phyloP scores from a whole-genome alignment of 2,113 vertebrate genomes.

The Monarcha castaneiventris region DNA sequence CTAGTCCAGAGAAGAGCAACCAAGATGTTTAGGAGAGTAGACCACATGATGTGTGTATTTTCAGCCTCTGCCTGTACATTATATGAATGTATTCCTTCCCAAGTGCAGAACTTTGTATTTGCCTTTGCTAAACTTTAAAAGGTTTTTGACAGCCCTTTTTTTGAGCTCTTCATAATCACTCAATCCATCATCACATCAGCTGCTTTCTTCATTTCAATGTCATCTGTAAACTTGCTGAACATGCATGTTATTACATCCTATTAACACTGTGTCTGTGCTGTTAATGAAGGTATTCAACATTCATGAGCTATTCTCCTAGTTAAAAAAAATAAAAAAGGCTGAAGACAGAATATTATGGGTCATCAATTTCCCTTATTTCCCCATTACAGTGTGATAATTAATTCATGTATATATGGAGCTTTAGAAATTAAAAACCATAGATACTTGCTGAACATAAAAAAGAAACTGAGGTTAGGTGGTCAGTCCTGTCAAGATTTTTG shows the following conservation, averaged over 20 bases:
- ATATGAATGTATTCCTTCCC: neutral
- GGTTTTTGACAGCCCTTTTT: neutral
- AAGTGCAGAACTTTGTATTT: neutral
- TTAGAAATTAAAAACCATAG: neutral
- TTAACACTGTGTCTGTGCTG: neutral
- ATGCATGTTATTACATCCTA: neutral
- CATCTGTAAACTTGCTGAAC: neutral
- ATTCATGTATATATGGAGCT: neutral
- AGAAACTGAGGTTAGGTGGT: neutral
- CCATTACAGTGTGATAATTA: neutral
- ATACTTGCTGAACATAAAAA: neutral
- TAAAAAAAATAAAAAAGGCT: neutral
- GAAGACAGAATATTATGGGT: neutral
- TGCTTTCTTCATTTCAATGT: neutral
- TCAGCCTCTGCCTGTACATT: neutral
- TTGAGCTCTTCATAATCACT: neutral
- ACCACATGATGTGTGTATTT: neutral
- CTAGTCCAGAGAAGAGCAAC: neutral
- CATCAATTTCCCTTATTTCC: constrained; percentile 19
- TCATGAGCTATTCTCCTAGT: neutral
- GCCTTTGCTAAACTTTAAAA: neutral
- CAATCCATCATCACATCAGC: neutral
- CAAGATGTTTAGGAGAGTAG: neutral
- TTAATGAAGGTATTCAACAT: constrained; percentile 22
- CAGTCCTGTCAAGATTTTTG: neutral